Conservation (phyloP, 2,797 vertebrate species). For the Decapterus maruadsi region DNA sequence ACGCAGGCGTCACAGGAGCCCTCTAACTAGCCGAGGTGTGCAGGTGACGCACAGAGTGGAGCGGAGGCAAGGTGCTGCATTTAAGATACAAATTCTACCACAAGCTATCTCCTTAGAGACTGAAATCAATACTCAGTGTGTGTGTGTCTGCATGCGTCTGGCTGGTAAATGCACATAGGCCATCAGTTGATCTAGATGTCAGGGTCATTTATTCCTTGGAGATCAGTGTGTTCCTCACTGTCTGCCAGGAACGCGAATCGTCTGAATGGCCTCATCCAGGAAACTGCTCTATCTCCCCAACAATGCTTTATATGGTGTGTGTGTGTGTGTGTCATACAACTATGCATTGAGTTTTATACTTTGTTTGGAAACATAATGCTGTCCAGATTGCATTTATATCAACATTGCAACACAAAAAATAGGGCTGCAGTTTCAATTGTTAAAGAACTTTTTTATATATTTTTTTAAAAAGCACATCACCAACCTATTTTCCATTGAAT, state of each 20-base stretch:
- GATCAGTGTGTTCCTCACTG: slow-evolving; percentile 38
- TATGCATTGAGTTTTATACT: neutral
- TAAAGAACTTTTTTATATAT: neutral
- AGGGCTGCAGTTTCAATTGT: neutral
- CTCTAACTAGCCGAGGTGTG: slow-evolving; percentile 31
- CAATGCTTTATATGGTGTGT: neutral
- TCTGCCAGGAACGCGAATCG: slow-evolving; percentile 9
- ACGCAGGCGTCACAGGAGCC: slow-evolving; percentile 30
- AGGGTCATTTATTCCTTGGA: slow-evolving; percentile 56
- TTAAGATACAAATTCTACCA: slow-evolving; percentile 51
- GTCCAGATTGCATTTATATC: neutral
- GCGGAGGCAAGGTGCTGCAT: slow-evolving; percentile 34
- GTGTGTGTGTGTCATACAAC: neutral
- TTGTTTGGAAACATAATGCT: neutral
- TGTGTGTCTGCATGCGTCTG: neutral
- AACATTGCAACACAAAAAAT: neutral
- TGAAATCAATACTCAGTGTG: slow-evolving; percentile 28
- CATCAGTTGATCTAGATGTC: slow-evolving; percentile 59
- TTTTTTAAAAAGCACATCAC: slow-evolving; percentile 2
- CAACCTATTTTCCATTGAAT: neutral
- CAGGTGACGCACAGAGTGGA: slow-evolving; percentile 7
- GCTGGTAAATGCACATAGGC: slow-evolving; percentile 64
- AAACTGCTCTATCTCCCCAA: neutral
- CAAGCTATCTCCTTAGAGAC: slow-evolving; percentile 21
- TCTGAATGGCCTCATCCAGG: slow-evolving; percentile 13